Conservation (phyloP, 2,888 invertebrate genomes). For the Hymenopus coronatus region DNA sequence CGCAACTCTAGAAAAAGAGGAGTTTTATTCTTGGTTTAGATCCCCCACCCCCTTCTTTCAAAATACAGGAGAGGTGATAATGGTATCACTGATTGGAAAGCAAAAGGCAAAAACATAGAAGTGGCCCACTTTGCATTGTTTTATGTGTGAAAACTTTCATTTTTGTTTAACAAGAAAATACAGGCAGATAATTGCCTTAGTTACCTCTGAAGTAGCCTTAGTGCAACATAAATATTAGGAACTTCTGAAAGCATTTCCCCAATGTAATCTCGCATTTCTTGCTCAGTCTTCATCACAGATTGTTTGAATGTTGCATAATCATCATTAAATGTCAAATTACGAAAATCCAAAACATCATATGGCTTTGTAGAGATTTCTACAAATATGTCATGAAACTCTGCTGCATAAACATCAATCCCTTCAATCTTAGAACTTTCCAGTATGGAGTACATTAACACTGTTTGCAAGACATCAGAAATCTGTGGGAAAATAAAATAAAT, state of each 20-base stretch:
- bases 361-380: constrained; percentile 65
- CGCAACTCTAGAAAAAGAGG: no score
- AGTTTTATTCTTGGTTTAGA: no score
- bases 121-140: no score
- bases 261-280: constrained; percentile 70
- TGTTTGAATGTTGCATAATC: constrained; percentile 73
- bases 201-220: constrained; percentile 47
- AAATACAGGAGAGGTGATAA: no score
- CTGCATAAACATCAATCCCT: constrained; percentile 71
- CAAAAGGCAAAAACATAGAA: no score
- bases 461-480: constrained; percentile 73
- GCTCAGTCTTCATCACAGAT: constrained; percentile 66
- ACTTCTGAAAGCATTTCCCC: constrained; percentile 50
- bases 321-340: constrained; percentile 68
- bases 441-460: constrained; percentile 68
- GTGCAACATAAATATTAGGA: constrained; percentile 46
- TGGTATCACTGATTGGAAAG: no score
- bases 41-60: no score
- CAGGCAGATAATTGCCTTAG: no score
- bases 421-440: constrained; percentile 74
- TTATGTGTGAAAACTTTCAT: no score
- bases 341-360: constrained; percentile 78
- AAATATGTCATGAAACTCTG: constrained; percentile 65
- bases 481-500: constrained; percentile 45
- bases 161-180: no score